phyloP scores from a whole-genome alignment of 35 echinoderm and acorn worm genomes.

The Lytechinus pictus region DNA sequence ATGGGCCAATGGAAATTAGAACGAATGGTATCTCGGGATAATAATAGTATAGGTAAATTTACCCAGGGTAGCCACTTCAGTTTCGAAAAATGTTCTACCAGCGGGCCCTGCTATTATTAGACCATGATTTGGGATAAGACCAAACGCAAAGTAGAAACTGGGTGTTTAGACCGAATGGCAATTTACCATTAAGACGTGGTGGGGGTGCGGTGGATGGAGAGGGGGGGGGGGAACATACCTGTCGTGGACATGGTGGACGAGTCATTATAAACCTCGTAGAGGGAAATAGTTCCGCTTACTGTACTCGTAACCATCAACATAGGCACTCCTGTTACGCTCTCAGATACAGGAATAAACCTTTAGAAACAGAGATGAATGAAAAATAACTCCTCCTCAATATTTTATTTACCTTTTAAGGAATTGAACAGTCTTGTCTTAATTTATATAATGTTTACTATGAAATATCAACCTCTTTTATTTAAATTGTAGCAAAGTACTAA shows the following conservation, averaged over 20 bases:
- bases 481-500: no score
- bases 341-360: conserved; percentile 37
- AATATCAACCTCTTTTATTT: no score
- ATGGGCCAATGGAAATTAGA: no score
- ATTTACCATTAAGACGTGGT: neutral
- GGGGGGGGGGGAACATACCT: neutral
- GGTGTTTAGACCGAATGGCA: no score
- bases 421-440: no score
- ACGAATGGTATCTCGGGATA: no score
- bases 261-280: conserved; percentile 74
- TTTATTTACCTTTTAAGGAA: no score
- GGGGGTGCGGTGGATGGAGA: no score
- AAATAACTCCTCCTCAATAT: neutral
- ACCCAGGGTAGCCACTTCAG: no score
- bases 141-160: neutral
- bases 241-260: neutral
- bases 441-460: no score
- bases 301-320: conserved; percentile 78
- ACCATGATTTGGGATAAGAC: neutral
- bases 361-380: conserved; percentile 61
- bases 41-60: no score
- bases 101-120: neutral
- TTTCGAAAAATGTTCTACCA: no score
- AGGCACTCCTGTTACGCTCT: conserved; percentile 55
- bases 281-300: conserved; percentile 72